Percentiles rank a stretch among this genome's conserved stretches.
These are phyloP conservation scores for Heliornis fulica DNA, from an alignment of 2,113 vertebrate species.

Conservation along the genomic window DNA sequence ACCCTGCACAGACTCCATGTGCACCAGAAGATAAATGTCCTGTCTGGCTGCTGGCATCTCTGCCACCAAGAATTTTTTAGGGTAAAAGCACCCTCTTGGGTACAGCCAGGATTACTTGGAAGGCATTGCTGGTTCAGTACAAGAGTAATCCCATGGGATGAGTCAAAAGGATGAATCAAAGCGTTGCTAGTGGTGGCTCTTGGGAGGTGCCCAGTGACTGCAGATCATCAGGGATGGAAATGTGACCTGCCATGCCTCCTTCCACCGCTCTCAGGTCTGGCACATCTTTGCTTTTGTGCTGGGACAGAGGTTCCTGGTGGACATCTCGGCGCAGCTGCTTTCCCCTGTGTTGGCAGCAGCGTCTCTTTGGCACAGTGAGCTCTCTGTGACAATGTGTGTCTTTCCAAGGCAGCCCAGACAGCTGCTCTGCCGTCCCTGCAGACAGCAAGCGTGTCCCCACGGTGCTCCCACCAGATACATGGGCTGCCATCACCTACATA, in stretches of 20 bases:
- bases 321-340: not conserved
- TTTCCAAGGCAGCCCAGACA: not conserved
- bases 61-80: not conserved
- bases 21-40: not conserved
- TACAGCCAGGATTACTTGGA: not conserved
- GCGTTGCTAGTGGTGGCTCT: fast-evolving
- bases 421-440: not conserved
- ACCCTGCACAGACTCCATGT: not conserved
- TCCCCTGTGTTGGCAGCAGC: not conserved
- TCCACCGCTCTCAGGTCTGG: fast-evolving
- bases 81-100: not conserved
- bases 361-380: not conserved
- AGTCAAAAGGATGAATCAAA: not conserved
- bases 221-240: not conserved
- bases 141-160: not conserved
- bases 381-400: not conserved
- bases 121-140: not conserved
- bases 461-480: not conserved
- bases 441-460: not conserved
- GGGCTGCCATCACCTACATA: not conserved
- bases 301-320: fast-evolving
- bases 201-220: not conserved
- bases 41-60: not conserved
- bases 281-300: fast-evolving
- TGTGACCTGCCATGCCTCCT: not conserved